Evolutionary conservation across 2,113 vertebrate species (phyloP), one percentile per base, ranked within the genome.

Genomic region (Etheostoma spectabile): DNA sequence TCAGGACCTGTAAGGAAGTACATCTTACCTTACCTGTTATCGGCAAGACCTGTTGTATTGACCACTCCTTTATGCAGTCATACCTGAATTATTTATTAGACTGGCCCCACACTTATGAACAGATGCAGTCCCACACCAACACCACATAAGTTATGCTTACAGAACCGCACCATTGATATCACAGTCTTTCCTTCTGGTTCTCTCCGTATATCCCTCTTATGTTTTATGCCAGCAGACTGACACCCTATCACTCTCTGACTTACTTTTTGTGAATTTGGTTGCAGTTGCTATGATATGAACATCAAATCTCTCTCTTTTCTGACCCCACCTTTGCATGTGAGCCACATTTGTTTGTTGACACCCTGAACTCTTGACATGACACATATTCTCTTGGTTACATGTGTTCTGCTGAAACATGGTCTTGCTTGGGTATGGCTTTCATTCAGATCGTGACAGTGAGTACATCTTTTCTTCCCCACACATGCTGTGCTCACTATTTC

Each of bases 11-110:
- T 16, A 15, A 77, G 3, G 61, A 42, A 79, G 65, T 60, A 49
- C 21, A 2, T 81, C 38, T 77, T 78, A 19, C 72, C 70, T 77
- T 62, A 55, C 74, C 66, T 76, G 72, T 19, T 78, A 86, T 93
- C 38, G 74, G 84, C 55, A 73, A 59, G 16, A 81, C 67, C 72
- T 48, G 72, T 68, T 80, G 79, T 90, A 79, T 68, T 80, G 83
- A 92, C 82, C 21, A 13, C 49, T 27, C 83, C 80, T 86, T 91
- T 81, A 74, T 89, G 84, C 73, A 82, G 80, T 86, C 66, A 74
- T 55, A 82, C 45, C 63, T 89, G 80, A 92, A 93, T 92, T 78
- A 92, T 93, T 91, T 77, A 93, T 83, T 4, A 67, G 22, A 64
- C 46, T n/a, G 55, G 72, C 69, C 65, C 74, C 74, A 83, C 45